A percentile compares a stretch with the other conserved stretches of the same genome.
Conservation (phyloP, 2,888 invertebrate species). For the Andrena dorsata region DNA sequence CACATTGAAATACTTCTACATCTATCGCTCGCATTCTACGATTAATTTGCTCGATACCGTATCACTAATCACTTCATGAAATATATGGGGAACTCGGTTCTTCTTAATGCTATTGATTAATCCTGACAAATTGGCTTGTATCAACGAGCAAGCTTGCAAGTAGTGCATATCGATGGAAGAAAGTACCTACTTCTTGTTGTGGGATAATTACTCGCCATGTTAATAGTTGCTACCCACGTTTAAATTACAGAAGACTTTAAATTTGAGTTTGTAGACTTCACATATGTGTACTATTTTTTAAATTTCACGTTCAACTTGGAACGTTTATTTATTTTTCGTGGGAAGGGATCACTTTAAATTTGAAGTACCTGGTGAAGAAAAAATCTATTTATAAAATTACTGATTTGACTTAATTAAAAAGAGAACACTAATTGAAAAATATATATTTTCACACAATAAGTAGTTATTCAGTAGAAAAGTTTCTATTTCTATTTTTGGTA, state of each 20-base stretch:
- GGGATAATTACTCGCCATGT: background rate
- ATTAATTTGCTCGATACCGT: background rate
- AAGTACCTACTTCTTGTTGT: background rate
- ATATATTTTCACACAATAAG: too few relatives aligned
- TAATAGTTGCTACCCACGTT: background rate
- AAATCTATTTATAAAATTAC: too few relatives aligned
- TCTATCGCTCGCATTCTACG: background rate
- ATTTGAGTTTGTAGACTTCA: background rate
- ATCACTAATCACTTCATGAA: background rate
- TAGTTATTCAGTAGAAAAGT: too few relatives aligned
- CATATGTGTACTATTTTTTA: background rate
- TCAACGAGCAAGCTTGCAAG: too few relatives aligned
- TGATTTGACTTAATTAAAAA: too few relatives aligned
- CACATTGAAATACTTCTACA: background rate
- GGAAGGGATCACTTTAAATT: background rate
- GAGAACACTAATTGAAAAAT: too few relatives aligned
- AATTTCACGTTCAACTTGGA: background rate
- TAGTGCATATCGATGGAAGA: too few relatives aligned
- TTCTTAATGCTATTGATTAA: background rate
- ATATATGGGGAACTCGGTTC: background rate
- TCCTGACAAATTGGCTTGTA: too few relatives aligned
- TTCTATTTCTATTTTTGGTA: too few relatives aligned
- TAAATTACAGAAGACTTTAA: background rate
- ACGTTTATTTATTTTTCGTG: background rate
- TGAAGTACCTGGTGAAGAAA: background rate